These are phyloP conservation scores for Dendrocincla tyrannina DNA, from an alignment of 2,797 vertebrate genomes.

Conservation along the genomic window DNA sequence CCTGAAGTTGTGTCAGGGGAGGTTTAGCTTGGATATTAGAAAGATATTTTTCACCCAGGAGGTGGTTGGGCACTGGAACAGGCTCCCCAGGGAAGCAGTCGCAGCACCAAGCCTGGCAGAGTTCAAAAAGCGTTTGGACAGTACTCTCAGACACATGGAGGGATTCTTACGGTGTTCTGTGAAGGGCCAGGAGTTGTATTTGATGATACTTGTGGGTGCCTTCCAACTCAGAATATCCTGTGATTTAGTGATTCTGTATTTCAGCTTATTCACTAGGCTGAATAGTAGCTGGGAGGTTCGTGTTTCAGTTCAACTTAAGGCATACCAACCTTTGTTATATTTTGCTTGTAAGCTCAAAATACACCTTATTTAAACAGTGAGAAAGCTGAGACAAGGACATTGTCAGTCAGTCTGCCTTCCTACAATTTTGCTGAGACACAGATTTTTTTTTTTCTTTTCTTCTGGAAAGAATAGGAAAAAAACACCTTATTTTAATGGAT, in stretches of 20 bases:
- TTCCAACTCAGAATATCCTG: neutral
- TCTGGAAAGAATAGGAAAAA: neutral
- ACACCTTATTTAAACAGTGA: neutral
- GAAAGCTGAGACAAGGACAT: neutral
- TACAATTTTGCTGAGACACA: neutral
- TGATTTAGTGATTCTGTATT: neutral
- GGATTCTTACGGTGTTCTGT: neutral
- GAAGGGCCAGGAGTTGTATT: neutral
- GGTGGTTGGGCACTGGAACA: rapidly evolving
- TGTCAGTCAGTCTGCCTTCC: neutral
- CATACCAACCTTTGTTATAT: neutral
- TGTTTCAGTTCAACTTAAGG: neutral
- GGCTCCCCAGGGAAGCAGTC: neutral
- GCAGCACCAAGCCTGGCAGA: neutral
- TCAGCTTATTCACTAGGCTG: rapidly evolving
- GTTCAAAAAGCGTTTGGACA: neutral
- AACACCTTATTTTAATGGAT: neutral
- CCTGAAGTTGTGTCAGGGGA: neutral
- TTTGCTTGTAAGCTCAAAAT: neutral
- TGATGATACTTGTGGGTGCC: rapidly evolving
- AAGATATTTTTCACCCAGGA: neutral
- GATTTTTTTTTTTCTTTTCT: neutral
- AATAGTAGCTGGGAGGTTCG: neutral
- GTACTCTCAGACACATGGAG: neutral
- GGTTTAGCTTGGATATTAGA: neutral